Conservation (phyloP, 1,140 invertebrate species). For the Grapholita molesta region DNA sequence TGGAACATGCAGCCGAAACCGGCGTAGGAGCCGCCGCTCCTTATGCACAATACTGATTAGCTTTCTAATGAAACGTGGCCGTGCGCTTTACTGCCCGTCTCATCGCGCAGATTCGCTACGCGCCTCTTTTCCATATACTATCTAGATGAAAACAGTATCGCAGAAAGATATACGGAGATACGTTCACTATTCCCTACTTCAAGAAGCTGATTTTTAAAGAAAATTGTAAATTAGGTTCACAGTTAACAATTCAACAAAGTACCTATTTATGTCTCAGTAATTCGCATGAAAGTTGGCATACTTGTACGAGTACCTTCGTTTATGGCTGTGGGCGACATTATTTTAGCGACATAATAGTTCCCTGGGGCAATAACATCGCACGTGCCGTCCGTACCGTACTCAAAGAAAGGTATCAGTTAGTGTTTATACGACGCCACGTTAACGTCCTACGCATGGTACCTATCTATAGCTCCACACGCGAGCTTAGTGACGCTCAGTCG, state of each 20-base stretch:
- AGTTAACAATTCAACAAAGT: neutral
- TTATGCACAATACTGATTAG: slow-evolving; percentile 51
- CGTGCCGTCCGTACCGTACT: neutral
- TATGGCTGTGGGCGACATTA: neutral
- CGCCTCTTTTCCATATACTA: neutral
- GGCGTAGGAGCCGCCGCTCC: slow-evolving; percentile 45
- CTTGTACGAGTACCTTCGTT: neutral
- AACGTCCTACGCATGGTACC: slow-evolving; percentile 3
- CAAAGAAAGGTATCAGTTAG: slow-evolving; percentile 10
- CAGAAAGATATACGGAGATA: neutral
- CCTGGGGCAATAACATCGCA: neutral
- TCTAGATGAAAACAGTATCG: neutral
- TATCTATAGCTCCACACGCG: slow-evolving; percentile 18
- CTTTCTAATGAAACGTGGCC: slow-evolving; percentile 65
- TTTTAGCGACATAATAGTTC: neutral
- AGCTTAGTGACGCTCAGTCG: slow-evolving; percentile 18
- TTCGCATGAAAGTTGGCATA: neutral
- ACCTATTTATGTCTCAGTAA: neutral
- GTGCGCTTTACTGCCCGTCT: neutral
- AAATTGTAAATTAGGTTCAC: neutral
- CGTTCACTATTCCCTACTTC: neutral
- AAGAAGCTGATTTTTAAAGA: neutral
- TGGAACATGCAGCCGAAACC: slow-evolving; percentile 70
- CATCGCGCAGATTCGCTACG: neutral
- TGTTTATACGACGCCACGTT: slow-evolving; percentile 6